Evolutionary conservation across 2,797 vertebrate genomes (phyloP).

Genomic region (Premnoplex brunnescens): DNA sequence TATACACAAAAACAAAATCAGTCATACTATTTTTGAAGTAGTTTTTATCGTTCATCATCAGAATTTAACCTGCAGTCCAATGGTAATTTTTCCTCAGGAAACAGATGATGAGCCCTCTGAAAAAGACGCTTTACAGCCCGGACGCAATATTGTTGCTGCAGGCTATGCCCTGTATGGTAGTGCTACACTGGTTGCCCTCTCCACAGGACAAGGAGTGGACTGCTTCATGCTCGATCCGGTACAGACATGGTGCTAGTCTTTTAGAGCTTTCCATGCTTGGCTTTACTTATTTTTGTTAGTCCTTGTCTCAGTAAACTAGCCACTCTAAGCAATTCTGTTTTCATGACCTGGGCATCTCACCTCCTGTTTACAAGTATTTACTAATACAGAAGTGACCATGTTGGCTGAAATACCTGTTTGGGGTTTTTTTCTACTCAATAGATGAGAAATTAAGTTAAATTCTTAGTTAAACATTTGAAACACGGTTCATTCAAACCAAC

Average conservation of each 20-base stretch:
- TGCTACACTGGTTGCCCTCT: slow-evolving; percentile 91
- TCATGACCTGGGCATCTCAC: neutral
- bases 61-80: neutral
- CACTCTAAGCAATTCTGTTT: fast-evolving
- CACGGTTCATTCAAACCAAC: neutral
- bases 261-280: neutral
- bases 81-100: slow-evolving; percentile 67
- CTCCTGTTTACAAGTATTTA: neutral
- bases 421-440: neutral
- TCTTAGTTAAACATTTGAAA: neutral
- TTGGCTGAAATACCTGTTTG: neutral
- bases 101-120: slow-evolving; percentile 84
- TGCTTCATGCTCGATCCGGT: slow-evolving; percentile 97
- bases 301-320: neutral
- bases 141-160: slow-evolving; percentile 88
- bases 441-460: neutral
- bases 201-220: slow-evolving; percentile 90
- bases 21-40: neutral
- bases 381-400: neutral
- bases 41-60: neutral
- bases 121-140: slow-evolving; percentile 88
- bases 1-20: neutral
- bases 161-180: slow-evolving; percentile 96
- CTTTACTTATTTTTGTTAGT: neutral
- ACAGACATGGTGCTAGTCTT: slow-evolving; percentile 28